phyloP scores from a whole-genome alignment of 2,888 invertebrate genomes.

The Acrocera orbiculus region DNA sequence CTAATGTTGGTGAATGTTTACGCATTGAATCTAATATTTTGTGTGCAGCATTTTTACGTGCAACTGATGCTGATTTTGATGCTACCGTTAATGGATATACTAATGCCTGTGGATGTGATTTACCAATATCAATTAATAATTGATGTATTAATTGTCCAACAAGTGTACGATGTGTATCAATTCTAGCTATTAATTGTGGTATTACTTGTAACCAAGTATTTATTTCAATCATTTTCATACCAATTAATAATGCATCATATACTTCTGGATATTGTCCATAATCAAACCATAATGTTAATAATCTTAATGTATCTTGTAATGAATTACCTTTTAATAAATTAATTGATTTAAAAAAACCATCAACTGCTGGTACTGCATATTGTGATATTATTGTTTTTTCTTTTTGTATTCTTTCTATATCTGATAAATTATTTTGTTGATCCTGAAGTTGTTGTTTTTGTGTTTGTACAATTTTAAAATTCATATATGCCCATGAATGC shows the following conservation, averaged over 20 bases:
- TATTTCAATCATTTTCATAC: constrained; percentile 83
- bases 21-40: constrained; percentile 90
- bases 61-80: constrained; percentile 75
- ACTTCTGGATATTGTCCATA: constrained; percentile 90
- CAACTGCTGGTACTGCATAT: constrained; percentile 84
- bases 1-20: constrained; percentile 79
- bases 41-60: constrained; percentile 78
- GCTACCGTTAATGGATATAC: constrained; percentile 97
- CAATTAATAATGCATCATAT: constrained; percentile 81
- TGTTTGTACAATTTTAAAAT: constrained; percentile 66
- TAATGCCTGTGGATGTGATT: constrained; percentile 92
- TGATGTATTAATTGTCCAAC: constrained; percentile 86
- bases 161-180: constrained; percentile 78
- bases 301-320: constrained; percentile 86
- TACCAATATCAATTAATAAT: constrained; percentile 88
- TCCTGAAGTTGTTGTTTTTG: constrained; percentile 27
- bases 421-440: constrained; percentile 19
- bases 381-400: constrained; percentile 34
- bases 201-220: constrained; percentile 99
- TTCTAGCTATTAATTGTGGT: constrained; percentile 93
- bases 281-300: constrained; percentile 95
- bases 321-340: constrained; percentile 83
- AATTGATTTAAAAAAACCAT: constrained; percentile 92
- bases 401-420: constrained; percentile 19
- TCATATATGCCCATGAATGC: constrained; percentile 97